A percentile compares a stretch with the other conserved stretches of the same genome.
phyloP scores from a whole-genome alignment of 2,888 invertebrate genomes.

The Philonicus albiceps region DNA sequence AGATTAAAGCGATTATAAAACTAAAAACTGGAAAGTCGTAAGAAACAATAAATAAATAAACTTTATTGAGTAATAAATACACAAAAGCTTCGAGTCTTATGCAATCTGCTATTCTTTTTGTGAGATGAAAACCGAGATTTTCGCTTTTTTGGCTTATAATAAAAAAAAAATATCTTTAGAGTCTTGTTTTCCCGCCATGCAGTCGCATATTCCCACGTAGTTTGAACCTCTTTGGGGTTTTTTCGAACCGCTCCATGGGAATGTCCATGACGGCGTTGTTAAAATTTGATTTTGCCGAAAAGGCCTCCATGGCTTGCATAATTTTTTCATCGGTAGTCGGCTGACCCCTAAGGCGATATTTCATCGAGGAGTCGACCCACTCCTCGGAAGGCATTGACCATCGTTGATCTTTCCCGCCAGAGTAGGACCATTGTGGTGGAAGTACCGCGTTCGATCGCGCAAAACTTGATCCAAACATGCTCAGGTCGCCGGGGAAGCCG shows the following conservation, averaged over 20 bases:
- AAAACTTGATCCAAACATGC: not conserved
- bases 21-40: not conserved
- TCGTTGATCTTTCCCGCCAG: not conserved
- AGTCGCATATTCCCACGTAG: not conserved
- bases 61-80: not conserved
- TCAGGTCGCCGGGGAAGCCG: not conserved
- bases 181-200: not conserved
- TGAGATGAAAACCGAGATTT: not conserved
- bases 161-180: not conserved
- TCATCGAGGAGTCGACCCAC: not conserved
- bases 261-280: not conserved
- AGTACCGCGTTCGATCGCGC: not conserved
- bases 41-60: not conserved
- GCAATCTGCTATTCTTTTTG: not conserved
- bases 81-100: not conserved
- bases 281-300: not conserved
- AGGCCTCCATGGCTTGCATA: not conserved
- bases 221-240: not conserved
- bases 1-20: not conserved
- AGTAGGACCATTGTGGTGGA: not conserved
- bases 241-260: not conserved
- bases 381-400: not conserved
- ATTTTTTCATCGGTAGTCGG: constrained; percentile 1
- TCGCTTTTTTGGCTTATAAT: not conserved
- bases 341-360: not conserved